Base-by-base conservation (phyloP, 2,797 vertebrate species). In the Cyprinodon diabolis region DNA sequence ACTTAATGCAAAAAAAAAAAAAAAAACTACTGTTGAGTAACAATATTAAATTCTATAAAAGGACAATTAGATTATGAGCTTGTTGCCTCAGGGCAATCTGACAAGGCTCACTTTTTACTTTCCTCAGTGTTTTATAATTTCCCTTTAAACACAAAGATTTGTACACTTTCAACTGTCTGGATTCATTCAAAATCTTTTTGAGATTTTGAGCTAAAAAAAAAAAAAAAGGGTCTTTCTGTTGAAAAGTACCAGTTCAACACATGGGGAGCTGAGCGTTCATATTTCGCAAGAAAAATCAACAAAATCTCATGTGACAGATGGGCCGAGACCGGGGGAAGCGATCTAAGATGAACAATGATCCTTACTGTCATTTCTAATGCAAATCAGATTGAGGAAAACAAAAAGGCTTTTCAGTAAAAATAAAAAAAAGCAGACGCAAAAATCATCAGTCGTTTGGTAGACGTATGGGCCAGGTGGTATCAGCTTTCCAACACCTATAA, bases 391-490 rank as follows among this genome's bases (percentile, higher is more conserved):
- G 2, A 23, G 47, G 77, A 83, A 90, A 89, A 91, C 86, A 90
- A 91, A 89, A 82, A 71, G 54, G 76, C 83, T 81, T 40, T 23
- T 65, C 62, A 47, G 45, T 82, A 85, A 68, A 45, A 17, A 23
- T 10, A 19, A 25, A 15, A 66, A 66, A 74, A 74, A 78, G 66
- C 83, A 87, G 80, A 76, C 78, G 79, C 85, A 80, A 68, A 81
- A 89, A 79, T 58, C 81, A 58, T 82, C 87, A 81, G 85, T 87
- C 84, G 83, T 85, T 69, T 49, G 87, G 86, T 88, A 90, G 89
- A 85, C 85, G 57, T 84, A 85, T 74, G 78, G 88, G 82, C 88
- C 91, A 92, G 90, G 91, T 93, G 90, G 80, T 75, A 85, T 89
- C 83, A 77, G 85, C 71, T 83, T 79, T 84, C 77, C 71, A 82